Conservation (phyloP, 2,797 vertebrate species). For the Sparidentex hasta region DNA sequence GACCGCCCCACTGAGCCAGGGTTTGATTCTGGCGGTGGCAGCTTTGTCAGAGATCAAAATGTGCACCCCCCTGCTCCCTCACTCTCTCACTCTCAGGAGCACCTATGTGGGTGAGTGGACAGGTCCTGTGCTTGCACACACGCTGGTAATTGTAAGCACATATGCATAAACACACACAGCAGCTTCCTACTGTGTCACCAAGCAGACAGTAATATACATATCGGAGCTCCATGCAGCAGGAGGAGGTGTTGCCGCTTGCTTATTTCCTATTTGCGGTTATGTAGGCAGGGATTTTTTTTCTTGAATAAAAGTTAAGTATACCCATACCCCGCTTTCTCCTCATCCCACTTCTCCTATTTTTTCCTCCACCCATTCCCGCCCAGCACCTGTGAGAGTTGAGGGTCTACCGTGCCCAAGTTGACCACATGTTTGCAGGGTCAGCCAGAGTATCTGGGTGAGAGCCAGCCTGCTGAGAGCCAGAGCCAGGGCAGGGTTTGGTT, state of each 20-base stretch:
- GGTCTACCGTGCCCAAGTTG: constrained; percentile 65
- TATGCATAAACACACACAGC: constrained; percentile 42
- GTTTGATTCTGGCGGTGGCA: constrained; percentile 93
- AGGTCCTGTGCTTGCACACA: constrained; percentile 35
- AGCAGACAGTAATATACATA: constrained; percentile 7
- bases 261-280: constrained; percentile 7
- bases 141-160: constrained; percentile 44
- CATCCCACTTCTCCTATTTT: constrained; percentile 16
- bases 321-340: constrained; percentile 28
- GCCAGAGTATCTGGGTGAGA: constrained; percentile 80
- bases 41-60: constrained; percentile 94
- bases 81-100: constrained; percentile 30
- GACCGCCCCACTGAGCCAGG: constrained; percentile 90
- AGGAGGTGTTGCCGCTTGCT: background rate
- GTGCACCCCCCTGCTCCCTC: constrained; percentile 74
- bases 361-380: constrained; percentile 20
- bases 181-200: constrained; percentile 24
- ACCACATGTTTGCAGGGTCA: constrained; percentile 81
- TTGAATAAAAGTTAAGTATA: constrained; percentile 1
- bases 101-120: constrained; percentile 37
- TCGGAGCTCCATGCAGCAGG: background rate
- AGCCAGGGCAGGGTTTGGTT: constrained; percentile 62
- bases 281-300: constrained; percentile 6
- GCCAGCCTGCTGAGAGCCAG: constrained; percentile 72
- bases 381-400: constrained; percentile 59